phyloP scores from a whole-genome alignment of 2,797 vertebrate genomes.

The Microtus agrestis region DNA sequence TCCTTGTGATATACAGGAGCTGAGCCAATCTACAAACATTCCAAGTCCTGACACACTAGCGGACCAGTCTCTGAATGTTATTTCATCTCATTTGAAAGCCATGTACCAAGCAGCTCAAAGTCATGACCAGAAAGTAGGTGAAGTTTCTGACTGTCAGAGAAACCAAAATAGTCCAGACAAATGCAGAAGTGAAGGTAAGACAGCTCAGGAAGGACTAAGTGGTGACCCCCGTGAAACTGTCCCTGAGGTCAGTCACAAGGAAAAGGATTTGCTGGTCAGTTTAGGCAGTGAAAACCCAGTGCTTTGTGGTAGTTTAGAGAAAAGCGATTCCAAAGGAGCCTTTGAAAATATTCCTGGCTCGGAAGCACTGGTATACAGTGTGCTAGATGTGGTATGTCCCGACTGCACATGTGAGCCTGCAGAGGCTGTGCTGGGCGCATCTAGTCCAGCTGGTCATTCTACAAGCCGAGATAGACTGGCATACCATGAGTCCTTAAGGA shows the following conservation, averaged over 20 bases:
- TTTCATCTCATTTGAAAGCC: neutral
- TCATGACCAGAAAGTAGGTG: neutral
- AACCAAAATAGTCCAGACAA: constrained; percentile 23
- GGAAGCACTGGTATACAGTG: neutral
- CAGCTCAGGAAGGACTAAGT: neutral
- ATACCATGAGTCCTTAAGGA: neutral
- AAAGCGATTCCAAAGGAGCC: constrained; percentile 53
- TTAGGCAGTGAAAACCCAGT: neutral
- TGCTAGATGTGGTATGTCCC: neutral
- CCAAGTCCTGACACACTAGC: constrained; percentile 52
- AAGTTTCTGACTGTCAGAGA: neutral
- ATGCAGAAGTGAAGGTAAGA: constrained; percentile 53
- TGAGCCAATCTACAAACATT: constrained; percentile 8
- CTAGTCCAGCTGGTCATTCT: neutral
- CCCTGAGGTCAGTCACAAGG: constrained; percentile 23
- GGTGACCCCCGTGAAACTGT: neutral
- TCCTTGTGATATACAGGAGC: neutral
- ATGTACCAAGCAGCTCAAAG: constrained; percentile 48
- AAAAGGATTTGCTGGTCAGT: neutral
- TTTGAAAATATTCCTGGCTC: constrained; percentile 38
- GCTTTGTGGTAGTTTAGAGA: constrained; percentile 13
- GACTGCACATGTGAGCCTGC: neutral
- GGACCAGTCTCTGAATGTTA: neutral
- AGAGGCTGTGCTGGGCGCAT: neutral
- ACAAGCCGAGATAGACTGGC: neutral